Percentiles rank a stretch among this genome's conserved stretches.
Conservation (phyloP, 2,797 vertebrate genomes). For the Sylvilagus floridanus region DNA sequence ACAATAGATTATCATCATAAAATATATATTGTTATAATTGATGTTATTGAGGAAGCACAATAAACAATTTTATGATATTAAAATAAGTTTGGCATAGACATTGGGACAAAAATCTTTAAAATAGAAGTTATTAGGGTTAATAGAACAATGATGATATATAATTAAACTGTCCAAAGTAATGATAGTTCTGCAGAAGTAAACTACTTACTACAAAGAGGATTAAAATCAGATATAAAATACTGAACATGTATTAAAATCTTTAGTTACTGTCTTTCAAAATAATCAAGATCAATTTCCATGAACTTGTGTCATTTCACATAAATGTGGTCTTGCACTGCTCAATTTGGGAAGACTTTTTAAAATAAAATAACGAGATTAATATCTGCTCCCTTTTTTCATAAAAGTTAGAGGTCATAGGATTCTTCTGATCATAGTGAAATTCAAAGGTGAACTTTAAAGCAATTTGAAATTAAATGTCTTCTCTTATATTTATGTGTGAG, state of each 20-base stretch:
- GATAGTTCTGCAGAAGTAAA: not conserved
- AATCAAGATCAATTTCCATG: not conserved
- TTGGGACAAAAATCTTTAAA: not conserved
- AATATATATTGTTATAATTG: not conserved
- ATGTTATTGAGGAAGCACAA: not conserved
- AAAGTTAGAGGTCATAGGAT: slow-evolving; percentile 58
- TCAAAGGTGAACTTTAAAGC: slow-evolving; percentile 58
- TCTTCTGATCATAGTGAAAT: slow-evolving; percentile 58
- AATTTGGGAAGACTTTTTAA: slow-evolving; percentile 46
- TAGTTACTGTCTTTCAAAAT: not conserved
- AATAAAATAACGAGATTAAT: slow-evolving; percentile 66
- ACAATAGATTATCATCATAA: not conserved
- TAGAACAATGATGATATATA: not conserved
- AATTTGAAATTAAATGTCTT: slow-evolving; percentile 58
- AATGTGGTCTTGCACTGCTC: not conserved
- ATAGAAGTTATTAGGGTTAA: not conserved
- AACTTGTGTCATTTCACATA: not conserved
- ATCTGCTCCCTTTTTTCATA: slow-evolving; percentile 46
- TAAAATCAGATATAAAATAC: not conserved
- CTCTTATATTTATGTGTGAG: not conserved
- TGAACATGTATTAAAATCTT: not conserved
- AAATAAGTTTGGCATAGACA: slow-evolving; percentile 12
- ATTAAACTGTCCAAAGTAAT: slow-evolving; percentile 38
- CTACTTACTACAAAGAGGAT: not conserved
- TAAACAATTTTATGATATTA: slow-evolving; percentile 12